Evolutionary conservation across 1,140 invertebrate genomes (phyloP).

Genomic region (Cherax quadricarinatus): DNA sequence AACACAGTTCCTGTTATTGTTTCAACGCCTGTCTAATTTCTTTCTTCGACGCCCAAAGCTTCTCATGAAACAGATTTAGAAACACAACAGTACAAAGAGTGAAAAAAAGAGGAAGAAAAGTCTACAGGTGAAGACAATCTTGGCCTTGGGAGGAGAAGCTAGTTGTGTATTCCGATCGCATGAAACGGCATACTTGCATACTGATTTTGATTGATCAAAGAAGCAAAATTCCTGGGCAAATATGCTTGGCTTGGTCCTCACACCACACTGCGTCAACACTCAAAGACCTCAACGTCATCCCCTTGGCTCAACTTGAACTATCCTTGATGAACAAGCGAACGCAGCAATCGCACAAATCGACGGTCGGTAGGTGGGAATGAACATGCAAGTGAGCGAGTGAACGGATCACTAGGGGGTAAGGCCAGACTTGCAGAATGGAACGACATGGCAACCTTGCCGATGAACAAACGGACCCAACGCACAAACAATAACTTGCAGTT

Average conservation of each 20-base stretch:
- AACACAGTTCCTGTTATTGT: conserved; percentile 26
- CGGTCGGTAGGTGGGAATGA: not conserved
- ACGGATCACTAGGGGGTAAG: not conserved
- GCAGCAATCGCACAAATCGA: conserved; percentile 15
- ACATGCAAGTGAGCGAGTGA: not conserved
- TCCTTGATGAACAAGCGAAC: conserved; percentile 1
- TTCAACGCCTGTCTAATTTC: not conserved
- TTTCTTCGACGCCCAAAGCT: not conserved
- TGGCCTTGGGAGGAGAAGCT: conserved; percentile 29
- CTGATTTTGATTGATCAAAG: conserved; percentile 47
- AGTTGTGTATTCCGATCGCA: conserved; percentile 39
- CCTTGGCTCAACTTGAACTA: not conserved
- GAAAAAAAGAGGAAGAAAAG: not conserved
- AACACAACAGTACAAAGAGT: conserved; percentile 9
- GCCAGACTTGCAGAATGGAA: not conserved
- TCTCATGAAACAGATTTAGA: conserved; percentile 5
- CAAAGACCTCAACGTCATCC: conserved; percentile 1
- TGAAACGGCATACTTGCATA: conserved; percentile 41
- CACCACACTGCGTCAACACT: conserved; percentile 37
- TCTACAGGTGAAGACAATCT: not conserved
- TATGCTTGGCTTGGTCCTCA: conserved; percentile 29
- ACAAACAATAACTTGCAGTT: not conserved
- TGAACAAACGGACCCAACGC: not conserved
- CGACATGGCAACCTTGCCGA: not conserved
- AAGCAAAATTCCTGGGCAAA: conserved; percentile 46